Conservation (phyloP, 2,113 vertebrate genomes). For the Bufo gargarizans region DNA sequence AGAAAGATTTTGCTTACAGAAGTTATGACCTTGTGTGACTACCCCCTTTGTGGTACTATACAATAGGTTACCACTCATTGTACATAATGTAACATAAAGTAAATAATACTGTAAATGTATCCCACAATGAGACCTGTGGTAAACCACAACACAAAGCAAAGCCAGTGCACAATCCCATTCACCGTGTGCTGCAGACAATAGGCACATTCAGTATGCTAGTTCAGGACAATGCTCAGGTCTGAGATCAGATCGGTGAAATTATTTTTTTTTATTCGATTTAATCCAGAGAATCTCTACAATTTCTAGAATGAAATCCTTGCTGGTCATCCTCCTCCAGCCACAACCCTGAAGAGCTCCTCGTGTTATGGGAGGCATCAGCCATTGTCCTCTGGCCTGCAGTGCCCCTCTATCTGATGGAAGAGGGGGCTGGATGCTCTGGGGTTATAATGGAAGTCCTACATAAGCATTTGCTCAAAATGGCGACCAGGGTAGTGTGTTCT, state of each 20-base stretch:
- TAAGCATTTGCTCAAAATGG: slow-evolving; percentile 35
- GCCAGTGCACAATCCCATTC: neutral
- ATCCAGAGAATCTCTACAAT: neutral
- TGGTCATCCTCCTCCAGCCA: neutral
- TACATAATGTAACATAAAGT: neutral
- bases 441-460: slow-evolving; percentile 45
- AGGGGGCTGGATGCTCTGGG: neutral
- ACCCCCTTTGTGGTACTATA: too few relatives aligned
- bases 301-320: neutral
- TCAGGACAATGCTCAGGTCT: neutral
- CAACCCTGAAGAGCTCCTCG: neutral
- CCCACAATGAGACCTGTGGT: neutral
- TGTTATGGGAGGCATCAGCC: neutral
- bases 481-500: slow-evolving; percentile 10
- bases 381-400: slow-evolving; percentile 16
- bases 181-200: neutral
- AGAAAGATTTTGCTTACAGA: too few relatives aligned
- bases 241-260: neutral
- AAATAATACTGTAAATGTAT: neutral
- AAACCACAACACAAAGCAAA: neutral
- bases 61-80: neutral
- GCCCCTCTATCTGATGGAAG: neutral
- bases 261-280: neutral
- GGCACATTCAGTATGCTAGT: neutral
- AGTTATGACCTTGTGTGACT: too few relatives aligned